Percentiles rank a stretch among this genome's conserved stretches.
phyloP scores from a whole-genome alignment of 1,140 invertebrate species.

The Aphelinus certus region DNA sequence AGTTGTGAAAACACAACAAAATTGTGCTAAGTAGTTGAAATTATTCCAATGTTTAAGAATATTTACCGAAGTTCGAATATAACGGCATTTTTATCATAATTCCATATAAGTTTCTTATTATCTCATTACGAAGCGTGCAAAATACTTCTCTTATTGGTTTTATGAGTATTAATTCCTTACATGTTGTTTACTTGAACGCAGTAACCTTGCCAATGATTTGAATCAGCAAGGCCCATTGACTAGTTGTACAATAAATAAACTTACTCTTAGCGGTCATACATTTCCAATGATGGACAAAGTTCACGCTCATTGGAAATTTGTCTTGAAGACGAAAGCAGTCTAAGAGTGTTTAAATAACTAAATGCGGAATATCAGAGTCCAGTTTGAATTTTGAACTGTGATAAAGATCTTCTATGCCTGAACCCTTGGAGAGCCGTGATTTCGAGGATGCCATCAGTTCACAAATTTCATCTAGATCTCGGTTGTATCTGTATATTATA shows the following conservation, averaged over 20 bases:
- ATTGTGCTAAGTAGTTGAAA: neutral
- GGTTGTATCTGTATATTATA: constrained; percentile 57
- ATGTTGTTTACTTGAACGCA: neutral
- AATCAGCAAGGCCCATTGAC: constrained; percentile 21
- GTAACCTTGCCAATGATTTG: neutral
- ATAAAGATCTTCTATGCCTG: constrained; percentile 59
- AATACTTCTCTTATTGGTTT: neutral
- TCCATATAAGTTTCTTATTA: neutral
- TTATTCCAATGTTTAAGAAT: neutral
- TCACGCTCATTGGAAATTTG: neutral
- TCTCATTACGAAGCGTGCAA: constrained; percentile 12
- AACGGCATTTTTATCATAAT: neutral
- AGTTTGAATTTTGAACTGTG: constrained; percentile 59
- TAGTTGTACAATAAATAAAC: constrained; percentile 36
- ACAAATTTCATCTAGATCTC: constrained; percentile 67
- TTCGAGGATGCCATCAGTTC: constrained; percentile 68
- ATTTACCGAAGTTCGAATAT: constrained; percentile 1
- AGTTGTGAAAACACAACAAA: constrained; percentile 18
- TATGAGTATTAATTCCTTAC: constrained; percentile 4
- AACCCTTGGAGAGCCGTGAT: constrained; percentile 64
- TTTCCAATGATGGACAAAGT: neutral
- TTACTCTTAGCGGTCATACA: constrained; percentile 8
- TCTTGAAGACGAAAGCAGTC: no score
- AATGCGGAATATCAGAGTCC: constrained; percentile 53
- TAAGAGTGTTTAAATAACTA: constrained; percentile 51